Evolutionary conservation across 53 echinoderm and acorn worm species (phyloP).

Genomic region (Henricia sp.): DNA sequence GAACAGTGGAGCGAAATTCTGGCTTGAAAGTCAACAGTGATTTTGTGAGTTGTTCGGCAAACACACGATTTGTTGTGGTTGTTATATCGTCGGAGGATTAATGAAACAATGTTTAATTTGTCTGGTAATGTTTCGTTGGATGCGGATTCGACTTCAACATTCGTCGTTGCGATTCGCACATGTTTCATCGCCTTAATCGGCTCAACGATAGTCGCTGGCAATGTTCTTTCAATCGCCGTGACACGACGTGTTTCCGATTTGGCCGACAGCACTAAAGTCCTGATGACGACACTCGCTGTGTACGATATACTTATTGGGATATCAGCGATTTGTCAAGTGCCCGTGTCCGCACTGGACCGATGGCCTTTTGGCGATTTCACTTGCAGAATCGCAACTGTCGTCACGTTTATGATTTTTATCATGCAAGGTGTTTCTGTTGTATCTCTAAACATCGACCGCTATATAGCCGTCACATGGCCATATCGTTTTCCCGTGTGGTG

Average conservation of each 20-base stretch:
- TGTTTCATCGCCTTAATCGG: neutral
- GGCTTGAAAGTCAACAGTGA: too few relatives aligned
- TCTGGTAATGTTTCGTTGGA: too few relatives aligned
- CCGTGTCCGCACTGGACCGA: slow-evolving; percentile 11
- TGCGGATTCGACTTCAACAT: too few relatives aligned
- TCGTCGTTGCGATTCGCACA: slow-evolving; percentile 32
- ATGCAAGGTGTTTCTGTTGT: neutral
- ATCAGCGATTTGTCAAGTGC: neutral
- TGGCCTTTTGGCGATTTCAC: slow-evolving; percentile 17
- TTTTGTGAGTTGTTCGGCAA: too few relatives aligned
- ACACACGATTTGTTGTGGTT: too few relatives aligned
- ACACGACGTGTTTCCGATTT: slow-evolving; percentile 10
- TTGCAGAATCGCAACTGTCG: neutral
- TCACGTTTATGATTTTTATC: neutral
- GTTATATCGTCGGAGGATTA: too few relatives aligned
- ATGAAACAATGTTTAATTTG: too few relatives aligned
- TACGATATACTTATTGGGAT: slow-evolving; percentile 23
- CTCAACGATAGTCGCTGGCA: slow-evolving; percentile 9
- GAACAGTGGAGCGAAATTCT: too few relatives aligned
- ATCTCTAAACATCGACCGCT: slow-evolving; percentile 21
- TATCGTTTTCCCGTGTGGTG: slow-evolving; percentile 31
- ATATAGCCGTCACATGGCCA: slow-evolving; percentile 16
- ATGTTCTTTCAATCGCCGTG: slow-evolving; percentile 39
- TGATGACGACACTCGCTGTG: slow-evolving; percentile 38
- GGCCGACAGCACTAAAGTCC: slow-evolving; percentile 45